Conservation (phyloP, 2,797 vertebrate genomes). For the Malurus leucopterus region DNA sequence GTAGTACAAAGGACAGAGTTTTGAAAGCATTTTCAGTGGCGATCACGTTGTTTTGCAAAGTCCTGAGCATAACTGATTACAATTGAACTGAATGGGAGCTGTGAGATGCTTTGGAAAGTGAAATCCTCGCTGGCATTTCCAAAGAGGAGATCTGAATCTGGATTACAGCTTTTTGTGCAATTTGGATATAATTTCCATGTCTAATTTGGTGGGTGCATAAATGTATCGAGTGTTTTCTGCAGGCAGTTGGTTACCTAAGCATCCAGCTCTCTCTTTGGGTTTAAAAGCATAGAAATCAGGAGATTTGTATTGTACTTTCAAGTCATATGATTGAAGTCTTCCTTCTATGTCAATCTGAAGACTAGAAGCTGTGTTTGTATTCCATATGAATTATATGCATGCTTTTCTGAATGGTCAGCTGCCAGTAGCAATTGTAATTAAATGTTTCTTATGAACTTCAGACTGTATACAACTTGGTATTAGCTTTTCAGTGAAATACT, state of each 20-base stretch:
- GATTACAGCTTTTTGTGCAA: conserved; percentile 62
- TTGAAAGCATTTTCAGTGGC: conserved; percentile 2
- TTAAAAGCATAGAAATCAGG: not conserved
- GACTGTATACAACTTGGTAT: not conserved
- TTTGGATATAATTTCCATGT: conserved; percentile 44
- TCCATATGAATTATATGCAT: not conserved
- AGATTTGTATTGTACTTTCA: not conserved
- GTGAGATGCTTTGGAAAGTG: conserved; percentile 39
- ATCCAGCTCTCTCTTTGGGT: not conserved
- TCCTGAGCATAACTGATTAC: conserved; percentile 41
- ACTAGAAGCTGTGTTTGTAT: not conserved
- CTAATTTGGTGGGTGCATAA: conserved; percentile 22
- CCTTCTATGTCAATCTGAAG: not conserved
- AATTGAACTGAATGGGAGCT: conserved; percentile 32
- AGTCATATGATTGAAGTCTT: not conserved
- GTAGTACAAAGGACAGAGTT: conserved; percentile 32
- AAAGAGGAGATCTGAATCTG: conserved; percentile 61
- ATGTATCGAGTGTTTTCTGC: not conserved
- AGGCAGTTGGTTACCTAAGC: conserved; percentile 21
- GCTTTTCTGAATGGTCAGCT: not conserved
- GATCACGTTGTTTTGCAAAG: not conserved
- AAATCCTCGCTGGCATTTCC: conserved; percentile 62
- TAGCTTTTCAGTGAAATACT: not conserved
- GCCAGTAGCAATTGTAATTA: not conserved
- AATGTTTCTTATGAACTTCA: not conserved